Evolutionary conservation across 1,140 invertebrate species (phyloP).

Genomic region (Aphaenogaster floridana): DNA sequence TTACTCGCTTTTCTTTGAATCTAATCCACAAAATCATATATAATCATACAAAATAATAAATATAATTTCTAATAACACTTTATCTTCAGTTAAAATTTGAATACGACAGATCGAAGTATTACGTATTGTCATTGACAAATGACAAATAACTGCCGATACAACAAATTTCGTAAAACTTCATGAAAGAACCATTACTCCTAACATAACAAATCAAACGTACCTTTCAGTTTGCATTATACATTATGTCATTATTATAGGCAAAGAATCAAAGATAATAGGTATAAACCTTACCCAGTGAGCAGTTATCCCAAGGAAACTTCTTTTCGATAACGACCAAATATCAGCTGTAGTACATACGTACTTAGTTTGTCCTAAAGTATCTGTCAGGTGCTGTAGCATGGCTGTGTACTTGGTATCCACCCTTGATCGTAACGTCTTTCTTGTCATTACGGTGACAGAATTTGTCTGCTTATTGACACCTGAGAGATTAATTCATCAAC

Average conservation of each 20-base stretch:
- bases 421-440: constrained; percentile 20
- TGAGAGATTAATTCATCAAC: constrained; percentile 26
- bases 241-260: neutral
- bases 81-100: constrained; percentile 14
- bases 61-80: constrained; percentile 24
- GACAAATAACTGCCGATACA: constrained; percentile 5
- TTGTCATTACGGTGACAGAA: constrained; percentile 37
- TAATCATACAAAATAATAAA: constrained; percentile 2
- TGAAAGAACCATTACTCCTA: constrained; percentile 1
- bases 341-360: constrained; percentile 67
- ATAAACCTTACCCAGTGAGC: constrained; percentile 46
- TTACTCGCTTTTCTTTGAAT: neutral
- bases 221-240: constrained; percentile 1
- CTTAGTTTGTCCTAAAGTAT: constrained; percentile 21
- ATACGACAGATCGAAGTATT: neutral
- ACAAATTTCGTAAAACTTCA: constrained; percentile 18
- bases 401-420: constrained; percentile 6
- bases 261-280: neutral
- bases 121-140: neutral
- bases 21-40: neutral
- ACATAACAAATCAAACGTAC: constrained; percentile 10
- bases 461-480: constrained; percentile 12
- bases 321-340: constrained; percentile 54
- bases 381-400: constrained; percentile 31
- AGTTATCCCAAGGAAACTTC: constrained; percentile 65